Evolutionary conservation across 2,888 invertebrate genomes (phyloP).

Genomic region (Hemistola chrysoprasaria): DNA sequence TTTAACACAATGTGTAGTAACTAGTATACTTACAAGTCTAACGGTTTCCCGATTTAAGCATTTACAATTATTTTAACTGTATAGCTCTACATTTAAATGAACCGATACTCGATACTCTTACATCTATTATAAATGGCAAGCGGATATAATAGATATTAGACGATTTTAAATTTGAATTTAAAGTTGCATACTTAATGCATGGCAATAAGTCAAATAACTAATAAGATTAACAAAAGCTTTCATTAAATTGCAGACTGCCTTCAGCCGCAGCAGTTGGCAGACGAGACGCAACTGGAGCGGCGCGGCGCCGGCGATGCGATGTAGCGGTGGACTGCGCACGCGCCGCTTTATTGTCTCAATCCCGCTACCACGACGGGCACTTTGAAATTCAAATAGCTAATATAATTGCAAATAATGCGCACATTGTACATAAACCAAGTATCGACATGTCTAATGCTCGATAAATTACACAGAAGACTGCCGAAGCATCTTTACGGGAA

Average conservation of each 20-base stretch:
- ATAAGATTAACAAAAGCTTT: conserved; percentile 11
- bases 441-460: conserved; percentile 32
- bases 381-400: conserved; percentile 65
- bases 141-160: too few species aligned
- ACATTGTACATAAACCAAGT: conserved; percentile 28
- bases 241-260: conserved; percentile 13
- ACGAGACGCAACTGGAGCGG: conserved; percentile 65
- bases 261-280: conserved; percentile 20
- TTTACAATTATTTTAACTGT: too few species aligned
- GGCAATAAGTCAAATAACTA: too few species aligned
- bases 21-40: too few species aligned
- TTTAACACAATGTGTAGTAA: too few species aligned
- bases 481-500: conserved; percentile 26
- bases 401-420: conserved; percentile 47
- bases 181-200: too few species aligned
- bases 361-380: conserved; percentile 42
- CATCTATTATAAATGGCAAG: too few species aligned
- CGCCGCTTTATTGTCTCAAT: conserved; percentile 56
- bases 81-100: too few species aligned
- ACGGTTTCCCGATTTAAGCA: too few species aligned
- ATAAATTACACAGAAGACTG: conserved; percentile 35
- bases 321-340: conserved; percentile 40
- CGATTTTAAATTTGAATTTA: too few species aligned
- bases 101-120: too few species aligned
- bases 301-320: conserved; percentile 58